These are phyloP conservation scores for Odontamblyopus rebecca DNA, from an alignment of 2,797 vertebrate genomes.

Conservation along the genomic window DNA sequence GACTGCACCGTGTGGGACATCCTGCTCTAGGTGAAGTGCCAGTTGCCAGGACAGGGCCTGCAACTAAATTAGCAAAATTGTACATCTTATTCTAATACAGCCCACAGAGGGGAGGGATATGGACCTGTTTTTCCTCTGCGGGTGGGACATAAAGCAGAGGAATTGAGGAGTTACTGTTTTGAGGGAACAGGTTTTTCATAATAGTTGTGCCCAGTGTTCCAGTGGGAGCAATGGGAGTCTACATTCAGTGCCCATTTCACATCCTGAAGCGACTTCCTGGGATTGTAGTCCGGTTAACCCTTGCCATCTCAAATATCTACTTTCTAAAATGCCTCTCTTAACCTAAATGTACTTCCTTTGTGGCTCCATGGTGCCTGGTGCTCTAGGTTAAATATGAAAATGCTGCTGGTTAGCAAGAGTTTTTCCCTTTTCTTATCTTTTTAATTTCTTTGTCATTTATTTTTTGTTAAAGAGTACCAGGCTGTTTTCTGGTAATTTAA, in stretches of 20 bases:
- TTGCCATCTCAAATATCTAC: neutral
- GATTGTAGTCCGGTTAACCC: conserved; percentile 20
- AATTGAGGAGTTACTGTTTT: neutral
- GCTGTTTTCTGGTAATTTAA: conserved; percentile 27
- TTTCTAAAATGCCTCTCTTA: conserved; percentile 21
- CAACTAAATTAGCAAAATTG: neutral
- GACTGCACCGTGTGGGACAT: conserved; percentile 16
- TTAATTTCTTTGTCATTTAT: conserved; percentile 13
- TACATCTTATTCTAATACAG: neutral
- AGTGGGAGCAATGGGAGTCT: conserved; percentile 9
- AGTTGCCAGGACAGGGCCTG: conserved; percentile 28
- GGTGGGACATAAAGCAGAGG: neutral
- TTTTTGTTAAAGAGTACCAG: conserved; percentile 15
- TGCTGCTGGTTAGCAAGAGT: conserved; percentile 69
- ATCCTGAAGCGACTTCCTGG: conserved; percentile 9
- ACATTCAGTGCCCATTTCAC: conserved; percentile 37
- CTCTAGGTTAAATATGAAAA: conserved; percentile 48
- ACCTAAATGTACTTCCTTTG: conserved; percentile 28
- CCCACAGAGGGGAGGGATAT: neutral
- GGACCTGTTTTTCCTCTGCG: neutral
- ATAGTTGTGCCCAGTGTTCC: conserved; percentile 20
- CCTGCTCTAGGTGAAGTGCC: conserved; percentile 20
- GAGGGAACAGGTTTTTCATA: neutral
- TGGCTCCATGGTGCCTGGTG: conserved; percentile 52
- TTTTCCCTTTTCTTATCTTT: conserved; percentile 29